Percentiles rank a stretch among this genome's conserved stretches.
Conservation (phyloP, 2,888 invertebrate genomes). For the Drosophila recens region DNA sequence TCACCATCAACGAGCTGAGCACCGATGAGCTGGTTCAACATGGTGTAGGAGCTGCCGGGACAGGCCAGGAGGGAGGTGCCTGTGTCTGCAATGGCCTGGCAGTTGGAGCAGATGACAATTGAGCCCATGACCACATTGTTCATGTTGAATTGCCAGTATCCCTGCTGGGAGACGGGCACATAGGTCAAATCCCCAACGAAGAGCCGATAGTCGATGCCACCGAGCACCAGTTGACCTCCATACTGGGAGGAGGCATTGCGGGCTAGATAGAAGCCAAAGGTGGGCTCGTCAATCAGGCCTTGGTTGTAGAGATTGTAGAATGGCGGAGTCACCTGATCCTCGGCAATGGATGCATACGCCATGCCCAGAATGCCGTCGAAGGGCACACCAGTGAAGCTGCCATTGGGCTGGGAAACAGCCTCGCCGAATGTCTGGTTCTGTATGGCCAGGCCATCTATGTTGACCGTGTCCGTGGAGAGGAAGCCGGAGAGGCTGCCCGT, state of each 20-base stretch:
- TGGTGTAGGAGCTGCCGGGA: slow-evolving; percentile 90
- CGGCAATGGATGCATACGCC: slow-evolving; percentile 94
- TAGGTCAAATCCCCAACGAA: slow-evolving; percentile 89
- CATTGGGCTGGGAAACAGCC: slow-evolving; percentile 95
- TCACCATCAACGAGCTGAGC: slow-evolving; percentile 86
- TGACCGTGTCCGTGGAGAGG: slow-evolving; percentile 94
- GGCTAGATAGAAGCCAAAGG: slow-evolving; percentile 97
- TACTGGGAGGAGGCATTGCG: slow-evolving; percentile 88
- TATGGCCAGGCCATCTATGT: slow-evolving; percentile 89
- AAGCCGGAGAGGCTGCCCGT: slow-evolving; percentile 97
- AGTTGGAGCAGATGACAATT: slow-evolving; percentile 88
- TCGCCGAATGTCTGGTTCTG: slow-evolving; percentile 96
- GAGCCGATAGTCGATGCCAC: slow-evolving; percentile 95
- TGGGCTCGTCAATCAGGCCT: slow-evolving; percentile 88
- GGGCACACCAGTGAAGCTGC: slow-evolving; percentile 97
- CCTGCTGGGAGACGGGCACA: slow-evolving; percentile 91
- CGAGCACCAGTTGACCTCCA: slow-evolving; percentile 95
- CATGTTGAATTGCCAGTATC: slow-evolving; percentile 98
- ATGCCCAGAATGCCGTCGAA: slow-evolving; percentile 99
- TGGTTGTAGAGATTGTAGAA: slow-evolving; percentile 96
- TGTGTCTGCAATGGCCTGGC: slow-evolving; percentile 97
- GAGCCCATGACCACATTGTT: slow-evolving; percentile 87
- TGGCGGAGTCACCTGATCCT: slow-evolving; percentile 94
- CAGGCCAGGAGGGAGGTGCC: slow-evolving; percentile 96
- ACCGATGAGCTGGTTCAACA: slow-evolving; percentile 92